Evolutionary conservation across 2,113 vertebrate species (phyloP).

Genomic region (Dissostichus mawsoni): DNA sequence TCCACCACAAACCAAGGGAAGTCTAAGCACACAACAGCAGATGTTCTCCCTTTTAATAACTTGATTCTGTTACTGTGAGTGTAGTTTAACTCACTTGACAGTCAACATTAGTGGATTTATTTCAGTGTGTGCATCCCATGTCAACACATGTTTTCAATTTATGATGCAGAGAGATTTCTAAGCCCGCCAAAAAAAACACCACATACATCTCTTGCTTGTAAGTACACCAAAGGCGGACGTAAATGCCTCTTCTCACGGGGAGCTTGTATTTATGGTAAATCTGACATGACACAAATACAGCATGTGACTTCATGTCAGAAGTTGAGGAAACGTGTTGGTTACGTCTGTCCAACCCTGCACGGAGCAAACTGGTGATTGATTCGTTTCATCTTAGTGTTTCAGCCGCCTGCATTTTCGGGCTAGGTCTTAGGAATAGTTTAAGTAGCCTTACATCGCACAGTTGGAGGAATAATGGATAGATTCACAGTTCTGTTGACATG

Average conservation of each 20-base stretch:
- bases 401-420: not conserved
- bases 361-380: constrained; percentile 4
- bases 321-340: not conserved
- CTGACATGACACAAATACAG: constrained; percentile 15
- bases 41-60: not conserved
- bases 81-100: not conserved
- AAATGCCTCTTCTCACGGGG: constrained; percentile 18
- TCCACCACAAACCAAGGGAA: not conserved
- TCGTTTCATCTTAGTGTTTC: constrained; percentile 14
- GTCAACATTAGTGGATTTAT: constrained; percentile 12
- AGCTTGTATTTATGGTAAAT: constrained; percentile 39
- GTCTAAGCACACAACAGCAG: not conserved
- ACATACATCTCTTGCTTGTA: not conserved
- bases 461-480: not conserved
- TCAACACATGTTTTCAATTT: constrained; percentile 13
- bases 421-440: not conserved
- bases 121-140: not conserved
- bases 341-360: not conserved
- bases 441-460: not conserved
- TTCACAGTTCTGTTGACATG: not conserved
- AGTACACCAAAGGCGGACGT: constrained; percentile 21
- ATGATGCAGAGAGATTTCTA: not conserved
- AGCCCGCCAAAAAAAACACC: not conserved
- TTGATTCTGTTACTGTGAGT: not conserved
- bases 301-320: constrained; percentile 1